Evolutionary conservation across 92 coral and sea anemone species (phyloP), one percentile per base, ranked within the genome.

Genomic region (Epizoanthus fatuus): DNA sequence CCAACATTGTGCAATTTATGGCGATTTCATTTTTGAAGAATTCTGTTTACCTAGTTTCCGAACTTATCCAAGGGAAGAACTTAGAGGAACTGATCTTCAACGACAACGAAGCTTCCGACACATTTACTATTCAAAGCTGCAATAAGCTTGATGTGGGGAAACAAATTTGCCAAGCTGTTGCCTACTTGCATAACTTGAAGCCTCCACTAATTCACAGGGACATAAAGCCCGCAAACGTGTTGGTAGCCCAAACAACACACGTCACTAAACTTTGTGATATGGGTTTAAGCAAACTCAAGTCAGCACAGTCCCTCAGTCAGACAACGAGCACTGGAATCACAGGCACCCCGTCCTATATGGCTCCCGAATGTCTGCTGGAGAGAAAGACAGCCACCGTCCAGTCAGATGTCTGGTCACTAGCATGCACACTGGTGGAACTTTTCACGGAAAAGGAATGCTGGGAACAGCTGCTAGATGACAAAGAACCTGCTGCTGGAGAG

Each of bases 1-100:
- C 88, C 1, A 94, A 94, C 80, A 94, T 94, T 58, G 77, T 91
- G 4, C 93, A 94, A 58, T 76, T 91, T 16, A 94, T 91, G 97
- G 91, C 89, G 29, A 53, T 94, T 7, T 70, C 95, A 0, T 56
- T 51, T 19, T 8, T 72, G 59, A 93, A 90, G 62, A 93, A 90
- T 47, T 71, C 93, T 17, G 56, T 90, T 8, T 81, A 90, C 40
- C 9, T 93, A 8, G 84, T 93, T 38, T 81, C 88, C 12, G 90
- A 93, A 54, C 69, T 81, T 39, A 62, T 87, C 8, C 17, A 74
- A 64, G 83, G 87, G 14, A 16, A 14, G 6, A 90, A 90, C 63
- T 72, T 57, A 47, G 87, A 89, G 16, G 88, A 89, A 40, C 60
- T 68, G 35, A 22, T 84, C 57, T 92, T 92, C 51, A 65, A 51